Evolutionary conservation across 2,113 vertebrate genomes (phyloP), one percentile per base, ranked within the genome.

Genomic region (Phycodurus eques): DNA sequence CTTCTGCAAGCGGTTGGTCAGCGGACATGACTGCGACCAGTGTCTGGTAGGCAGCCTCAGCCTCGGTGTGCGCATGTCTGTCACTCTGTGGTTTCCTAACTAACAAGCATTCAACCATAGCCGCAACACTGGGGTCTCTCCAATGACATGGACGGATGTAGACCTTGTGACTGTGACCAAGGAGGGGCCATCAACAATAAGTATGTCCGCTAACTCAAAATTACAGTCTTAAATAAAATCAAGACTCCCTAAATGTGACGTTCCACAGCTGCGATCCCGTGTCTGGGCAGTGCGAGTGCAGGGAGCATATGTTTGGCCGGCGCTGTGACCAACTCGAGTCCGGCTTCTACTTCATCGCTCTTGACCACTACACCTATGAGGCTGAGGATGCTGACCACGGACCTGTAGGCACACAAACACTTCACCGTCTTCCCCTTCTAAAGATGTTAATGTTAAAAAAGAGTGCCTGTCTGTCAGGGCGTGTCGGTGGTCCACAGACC

Each of bases 361-460:
- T 99, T 42, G 98, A 99, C 76, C 94, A 98, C 91, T 98, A 99
- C 92, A 94, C 94, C 68, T 98, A 97, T 0, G 98, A 99, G 85
- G 97, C 96, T 0, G 98, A 99, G 80, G 95, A 96, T 54, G 95
- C 94, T 79, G 80, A 61, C 67, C 89, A 96, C 42, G 94, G 94
- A 49, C 95, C 95, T 0, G 97, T 99, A 86, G 61, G 69, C 43
- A 12, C n/a, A 14, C 8, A 19, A 15, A 42, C 13, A 43, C 1
- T 1, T 7, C 33, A 14, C 12, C 35, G 8, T n/a, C 6, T 3
- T 39, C 31, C 8, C 1, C 27, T 14, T 35, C 8, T 33, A 11
- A 9, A 35, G 31, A 57, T 15, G 12, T 2, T n/a, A 1, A 42
- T 20, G 20, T 35, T 6, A 11, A 56, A n/a, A 42, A 44, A 4